Percentiles rank a stretch among this genome's conserved stretches.
phyloP scores from a whole-genome alignment of 2,888 invertebrate genomes.

The Apotomis betuletana region DNA sequence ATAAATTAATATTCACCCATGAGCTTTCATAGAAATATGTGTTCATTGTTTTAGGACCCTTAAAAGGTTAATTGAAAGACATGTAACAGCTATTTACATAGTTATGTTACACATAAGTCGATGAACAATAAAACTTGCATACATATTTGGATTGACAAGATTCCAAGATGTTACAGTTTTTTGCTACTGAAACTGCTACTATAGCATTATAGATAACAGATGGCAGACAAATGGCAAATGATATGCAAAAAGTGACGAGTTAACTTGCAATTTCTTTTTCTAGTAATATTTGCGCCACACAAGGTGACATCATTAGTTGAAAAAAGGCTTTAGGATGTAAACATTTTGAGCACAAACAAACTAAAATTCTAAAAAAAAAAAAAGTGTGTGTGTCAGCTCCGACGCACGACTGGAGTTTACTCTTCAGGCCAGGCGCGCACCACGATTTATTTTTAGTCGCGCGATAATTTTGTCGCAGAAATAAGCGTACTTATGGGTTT shows the following conservation, averaged over 20 bases:
- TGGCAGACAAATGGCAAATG: background rate
- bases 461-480: too few species aligned
- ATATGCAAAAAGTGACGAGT: background rate
- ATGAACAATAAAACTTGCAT: conserved; percentile 21
- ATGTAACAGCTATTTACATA: conserved; percentile 13
- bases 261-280: too few species aligned
- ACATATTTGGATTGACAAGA: conserved; percentile 11
- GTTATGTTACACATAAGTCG: conserved; percentile 4
- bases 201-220: background rate
- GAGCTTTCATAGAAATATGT: background rate
- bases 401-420: too few species aligned
- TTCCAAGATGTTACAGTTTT: conserved; percentile 7
- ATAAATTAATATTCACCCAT: conserved; percentile 7
- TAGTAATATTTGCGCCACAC: too few species aligned
- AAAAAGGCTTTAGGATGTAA: too few species aligned
- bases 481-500: too few species aligned
- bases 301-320: too few species aligned
- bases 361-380: too few species aligned
- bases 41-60: background rate
- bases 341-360: too few species aligned
- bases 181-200: conserved; percentile 5
- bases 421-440: too few species aligned
- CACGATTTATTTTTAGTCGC: too few species aligned
- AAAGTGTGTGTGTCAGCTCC: too few species aligned
- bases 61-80: conserved; percentile 13